These are phyloP conservation scores for Sesia apiformis DNA, from an alignment of 2,888 invertebrate genomes.

Conservation along the genomic window DNA sequence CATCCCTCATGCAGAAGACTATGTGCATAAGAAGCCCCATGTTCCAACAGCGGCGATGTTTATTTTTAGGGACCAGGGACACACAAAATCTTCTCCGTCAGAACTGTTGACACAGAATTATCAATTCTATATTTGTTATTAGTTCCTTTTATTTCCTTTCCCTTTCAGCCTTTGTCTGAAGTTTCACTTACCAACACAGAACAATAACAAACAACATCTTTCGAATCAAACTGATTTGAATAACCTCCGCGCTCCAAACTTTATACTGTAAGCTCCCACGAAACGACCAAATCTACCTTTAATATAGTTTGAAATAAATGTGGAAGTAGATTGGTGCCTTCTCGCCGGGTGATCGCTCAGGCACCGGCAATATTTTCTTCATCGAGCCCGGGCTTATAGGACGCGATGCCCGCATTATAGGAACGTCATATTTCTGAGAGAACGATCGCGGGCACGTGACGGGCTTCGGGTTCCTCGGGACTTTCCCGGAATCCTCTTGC, in stretches of 20 bases:
- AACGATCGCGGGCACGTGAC: constrained; percentile 59
- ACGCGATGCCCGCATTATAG: constrained; percentile 48
- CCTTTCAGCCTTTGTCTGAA: too few species aligned
- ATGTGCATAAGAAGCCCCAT: too few species aligned
- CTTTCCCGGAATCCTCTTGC: background rate
- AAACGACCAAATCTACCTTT: background rate
- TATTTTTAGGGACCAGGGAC: too few species aligned
- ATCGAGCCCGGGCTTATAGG: constrained; percentile 52
- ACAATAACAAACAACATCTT: too few species aligned
- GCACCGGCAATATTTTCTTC: constrained; percentile 56
- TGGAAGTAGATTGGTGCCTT: background rate
- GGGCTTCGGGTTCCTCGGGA: constrained; percentile 13
- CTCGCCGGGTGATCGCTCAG: constrained; percentile 35
- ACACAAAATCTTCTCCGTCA: too few species aligned
- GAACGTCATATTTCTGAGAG: constrained; percentile 56
- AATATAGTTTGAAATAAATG: constrained; percentile 1
- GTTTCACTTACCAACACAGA: too few species aligned
- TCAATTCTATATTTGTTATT: too few species aligned
- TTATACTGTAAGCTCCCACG: background rate
- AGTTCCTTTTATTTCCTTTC: too few species aligned
- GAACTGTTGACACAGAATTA: too few species aligned
- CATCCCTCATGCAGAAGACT: too few species aligned
- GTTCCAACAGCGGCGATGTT: too few species aligned
- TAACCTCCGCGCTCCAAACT: background rate
- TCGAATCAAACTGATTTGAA: background rate